These are phyloP conservation scores for Unio pictorum DNA, from an alignment of 2,888 invertebrate species.

Conservation along the genomic window DNA sequence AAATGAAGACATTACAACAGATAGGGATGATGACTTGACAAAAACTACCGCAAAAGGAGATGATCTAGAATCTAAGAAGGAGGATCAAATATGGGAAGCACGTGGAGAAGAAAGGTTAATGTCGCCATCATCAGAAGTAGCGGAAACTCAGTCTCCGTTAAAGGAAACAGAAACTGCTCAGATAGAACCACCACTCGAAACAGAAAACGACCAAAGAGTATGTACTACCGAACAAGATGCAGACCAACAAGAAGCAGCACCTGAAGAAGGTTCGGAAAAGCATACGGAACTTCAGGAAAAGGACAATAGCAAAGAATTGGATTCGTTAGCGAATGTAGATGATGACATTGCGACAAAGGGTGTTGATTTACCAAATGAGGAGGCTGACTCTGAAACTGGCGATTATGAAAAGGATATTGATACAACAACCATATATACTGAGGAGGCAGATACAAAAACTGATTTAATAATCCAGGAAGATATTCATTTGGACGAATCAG, in stretches of 20 bases:
- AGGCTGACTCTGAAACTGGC: neutral
- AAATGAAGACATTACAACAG: too few species aligned
- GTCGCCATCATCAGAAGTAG: too few species aligned
- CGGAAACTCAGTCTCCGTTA: too few species aligned
- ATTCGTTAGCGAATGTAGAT: neutral
- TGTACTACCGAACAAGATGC: too few species aligned
- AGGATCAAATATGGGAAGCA: neutral
- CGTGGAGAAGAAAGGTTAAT: neutral
- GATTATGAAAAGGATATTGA: constrained; percentile 4
- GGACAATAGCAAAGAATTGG: constrained; percentile 1
- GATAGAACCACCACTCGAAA: too few species aligned
- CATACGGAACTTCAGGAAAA: neutral
- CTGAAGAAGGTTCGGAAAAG: too few species aligned
- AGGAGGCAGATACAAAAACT: neutral
- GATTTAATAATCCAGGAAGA: too few species aligned
- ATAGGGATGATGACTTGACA: too few species aligned
- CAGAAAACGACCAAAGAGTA: too few species aligned
- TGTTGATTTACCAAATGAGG: neutral
- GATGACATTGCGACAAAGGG: constrained; percentile 2
- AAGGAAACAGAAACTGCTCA: too few species aligned
- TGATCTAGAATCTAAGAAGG: neutral
- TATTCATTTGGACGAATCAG: too few species aligned
- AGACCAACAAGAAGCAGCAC: too few species aligned
- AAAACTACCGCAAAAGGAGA: neutral
- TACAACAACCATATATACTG: constrained; percentile 5